These are phyloP conservation scores for Agrochola circellaris DNA, from an alignment of 2,888 invertebrate species.

Conservation along the genomic window DNA sequence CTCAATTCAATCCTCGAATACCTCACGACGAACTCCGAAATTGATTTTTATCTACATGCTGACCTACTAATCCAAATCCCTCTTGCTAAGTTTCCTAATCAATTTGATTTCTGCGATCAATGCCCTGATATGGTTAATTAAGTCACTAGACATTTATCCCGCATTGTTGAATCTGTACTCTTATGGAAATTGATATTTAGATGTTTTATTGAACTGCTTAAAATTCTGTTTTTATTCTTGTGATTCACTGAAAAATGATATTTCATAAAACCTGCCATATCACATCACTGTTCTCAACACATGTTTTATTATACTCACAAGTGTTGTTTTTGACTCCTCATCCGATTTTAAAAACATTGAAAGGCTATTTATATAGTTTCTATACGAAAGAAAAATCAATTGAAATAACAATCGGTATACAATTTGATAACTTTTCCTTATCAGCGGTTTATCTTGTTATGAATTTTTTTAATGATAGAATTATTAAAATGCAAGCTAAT, in stretches of 20 bases:
- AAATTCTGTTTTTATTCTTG: neutral
- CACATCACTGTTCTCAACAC: conserved; percentile 8
- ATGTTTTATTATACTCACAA: neutral
- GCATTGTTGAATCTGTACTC: neutral
- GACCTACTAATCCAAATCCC: neutral
- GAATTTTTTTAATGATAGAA: neutral
- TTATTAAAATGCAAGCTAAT: neutral
- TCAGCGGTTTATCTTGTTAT: neutral
- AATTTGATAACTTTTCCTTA: neutral
- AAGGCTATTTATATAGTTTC: neutral
- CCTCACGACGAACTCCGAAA: neutral
- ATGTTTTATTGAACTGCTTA: neutral
- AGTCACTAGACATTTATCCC: neutral
- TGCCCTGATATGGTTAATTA: neutral
- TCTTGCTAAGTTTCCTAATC: conserved; percentile 6
- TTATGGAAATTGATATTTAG: neutral
- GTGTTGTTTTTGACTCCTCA: neutral
- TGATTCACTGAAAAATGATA: neutral
- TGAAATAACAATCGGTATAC: neutral
- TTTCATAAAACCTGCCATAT: neutral
- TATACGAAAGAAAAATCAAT: neutral
- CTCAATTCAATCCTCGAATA: neutral
- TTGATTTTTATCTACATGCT: neutral
- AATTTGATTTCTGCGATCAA: neutral
- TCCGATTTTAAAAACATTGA: neutral